phyloP scores from a whole-genome alignment of 2,797 vertebrate genomes.

The Setipinna tenuifilis region DNA sequence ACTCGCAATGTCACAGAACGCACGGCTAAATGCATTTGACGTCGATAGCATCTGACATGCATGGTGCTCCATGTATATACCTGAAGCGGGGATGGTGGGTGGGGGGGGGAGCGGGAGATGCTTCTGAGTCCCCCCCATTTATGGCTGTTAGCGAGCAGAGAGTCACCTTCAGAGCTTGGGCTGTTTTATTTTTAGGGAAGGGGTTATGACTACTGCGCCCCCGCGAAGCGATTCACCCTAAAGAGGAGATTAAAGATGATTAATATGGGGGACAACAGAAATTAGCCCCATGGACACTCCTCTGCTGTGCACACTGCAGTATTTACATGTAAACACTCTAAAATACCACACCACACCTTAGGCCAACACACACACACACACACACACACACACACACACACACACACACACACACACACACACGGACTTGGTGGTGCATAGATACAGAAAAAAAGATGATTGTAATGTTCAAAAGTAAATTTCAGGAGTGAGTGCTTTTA shows the following conservation, averaged over 20 bases:
- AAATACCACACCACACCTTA: background rate
- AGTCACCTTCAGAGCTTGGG: slow-evolving; percentile 79
- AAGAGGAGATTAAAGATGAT: slow-evolving; percentile 23
- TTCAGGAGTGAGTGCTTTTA: background rate
- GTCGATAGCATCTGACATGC: slow-evolving; percentile 78
- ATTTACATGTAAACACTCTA: background rate
- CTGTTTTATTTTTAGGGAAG: slow-evolving; percentile 12
- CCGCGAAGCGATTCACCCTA: background rate
- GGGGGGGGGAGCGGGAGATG: slow-evolving; percentile 53
- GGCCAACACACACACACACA: background rate
- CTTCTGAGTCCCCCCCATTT: slow-evolving; percentile 69
- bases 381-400: too few species aligned
- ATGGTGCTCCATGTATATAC: slow-evolving; percentile 76
- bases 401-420: background rate
- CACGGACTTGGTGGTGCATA: background rate
- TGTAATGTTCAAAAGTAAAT: background rate
- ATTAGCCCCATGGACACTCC: background rate
- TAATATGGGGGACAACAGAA: background rate
- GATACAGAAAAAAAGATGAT: background rate
- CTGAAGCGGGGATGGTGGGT: slow-evolving; percentile 60
- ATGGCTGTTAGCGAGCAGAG: slow-evolving; percentile 78
- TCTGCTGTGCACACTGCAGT: slow-evolving; percentile 1
- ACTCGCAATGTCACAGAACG: slow-evolving; percentile 47
- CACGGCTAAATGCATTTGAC: slow-evolving; percentile 77
- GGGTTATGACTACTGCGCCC: slow-evolving; percentile 35